These are phyloP conservation scores for Acanthosoma haemorrhoidale DNA, from an alignment of 2,888 invertebrate species.

Conservation along the genomic window DNA sequence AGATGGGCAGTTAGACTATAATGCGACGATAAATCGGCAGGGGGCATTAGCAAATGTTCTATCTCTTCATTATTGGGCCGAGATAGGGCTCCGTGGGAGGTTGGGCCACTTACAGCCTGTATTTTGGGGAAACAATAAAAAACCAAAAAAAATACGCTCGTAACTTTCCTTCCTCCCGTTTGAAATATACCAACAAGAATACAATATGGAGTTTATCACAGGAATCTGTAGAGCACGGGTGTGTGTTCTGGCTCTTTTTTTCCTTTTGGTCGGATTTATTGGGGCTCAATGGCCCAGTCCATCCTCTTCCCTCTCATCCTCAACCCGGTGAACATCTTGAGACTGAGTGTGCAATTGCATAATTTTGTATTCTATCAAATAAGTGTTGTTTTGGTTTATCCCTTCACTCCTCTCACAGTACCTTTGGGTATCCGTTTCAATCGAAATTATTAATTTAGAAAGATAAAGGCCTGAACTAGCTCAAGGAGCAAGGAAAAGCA, in stretches of 20 bases:
- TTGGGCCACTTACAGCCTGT: neutral
- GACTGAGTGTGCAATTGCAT: no score
- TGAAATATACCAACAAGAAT: constrained; percentile 7
- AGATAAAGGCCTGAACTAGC: no score
- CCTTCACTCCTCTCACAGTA: no score
- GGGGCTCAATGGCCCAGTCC: neutral
- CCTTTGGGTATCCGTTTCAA: no score
- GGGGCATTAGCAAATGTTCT: constrained; percentile 6
- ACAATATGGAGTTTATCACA: constrained; percentile 10
- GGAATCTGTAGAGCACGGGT: neutral
- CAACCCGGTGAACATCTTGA: no score
- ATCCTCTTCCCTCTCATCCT: neutral
- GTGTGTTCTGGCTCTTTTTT: neutral
- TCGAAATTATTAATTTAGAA: no score
- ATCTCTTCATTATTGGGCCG: neutral
- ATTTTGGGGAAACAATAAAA: neutral
- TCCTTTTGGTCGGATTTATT: neutral
- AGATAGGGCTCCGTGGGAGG: neutral
- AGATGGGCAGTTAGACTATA: neutral
- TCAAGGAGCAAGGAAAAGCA: no score
- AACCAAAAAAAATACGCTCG: constrained; percentile 3
- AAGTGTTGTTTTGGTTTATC: no score
- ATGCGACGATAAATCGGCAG: neutral
- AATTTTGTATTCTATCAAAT: no score
- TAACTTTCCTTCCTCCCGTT: neutral